These are phyloP conservation scores for Aptenodytes forsteri DNA, from an alignment of 2,113 vertebrate species.

Conservation along the genomic window DNA sequence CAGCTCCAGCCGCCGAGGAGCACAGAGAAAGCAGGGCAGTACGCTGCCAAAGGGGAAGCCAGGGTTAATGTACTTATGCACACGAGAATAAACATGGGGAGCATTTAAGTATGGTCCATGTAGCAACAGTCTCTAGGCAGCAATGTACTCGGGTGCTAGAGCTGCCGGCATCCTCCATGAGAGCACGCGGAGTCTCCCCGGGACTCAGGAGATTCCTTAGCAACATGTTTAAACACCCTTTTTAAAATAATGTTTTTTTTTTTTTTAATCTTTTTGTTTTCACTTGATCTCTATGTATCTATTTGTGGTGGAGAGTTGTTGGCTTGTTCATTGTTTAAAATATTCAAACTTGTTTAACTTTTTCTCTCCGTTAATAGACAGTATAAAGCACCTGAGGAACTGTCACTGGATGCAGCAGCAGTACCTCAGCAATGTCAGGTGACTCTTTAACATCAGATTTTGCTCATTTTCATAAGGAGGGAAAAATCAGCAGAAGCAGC, in stretches of 20 bases:
- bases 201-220: background rate
- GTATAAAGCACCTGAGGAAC: background rate
- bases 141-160: background rate
- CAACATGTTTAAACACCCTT: background rate
- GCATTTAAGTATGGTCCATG: background rate
- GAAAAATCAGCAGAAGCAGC: background rate
- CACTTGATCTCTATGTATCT: background rate
- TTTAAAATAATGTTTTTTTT: background rate
- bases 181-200: rapidly evolving
- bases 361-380: background rate
- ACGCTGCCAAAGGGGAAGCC: background rate
- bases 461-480: background rate
- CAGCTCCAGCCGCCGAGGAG: rapidly evolving
- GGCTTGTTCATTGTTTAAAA: background rate
- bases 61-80: background rate
- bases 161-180: background rate
- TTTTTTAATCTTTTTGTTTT: background rate
- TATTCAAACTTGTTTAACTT: background rate
- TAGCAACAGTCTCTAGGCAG: background rate
- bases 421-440: background rate
- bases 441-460: background rate
- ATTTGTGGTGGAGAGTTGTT: background rate
- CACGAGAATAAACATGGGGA: rapidly evolving
- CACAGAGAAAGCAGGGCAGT: background rate
- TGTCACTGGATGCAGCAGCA: background rate